Evolutionary conservation across 53 echinoderm and acorn worm species (phyloP).

Genomic region (Paelopatides confundens): DNA sequence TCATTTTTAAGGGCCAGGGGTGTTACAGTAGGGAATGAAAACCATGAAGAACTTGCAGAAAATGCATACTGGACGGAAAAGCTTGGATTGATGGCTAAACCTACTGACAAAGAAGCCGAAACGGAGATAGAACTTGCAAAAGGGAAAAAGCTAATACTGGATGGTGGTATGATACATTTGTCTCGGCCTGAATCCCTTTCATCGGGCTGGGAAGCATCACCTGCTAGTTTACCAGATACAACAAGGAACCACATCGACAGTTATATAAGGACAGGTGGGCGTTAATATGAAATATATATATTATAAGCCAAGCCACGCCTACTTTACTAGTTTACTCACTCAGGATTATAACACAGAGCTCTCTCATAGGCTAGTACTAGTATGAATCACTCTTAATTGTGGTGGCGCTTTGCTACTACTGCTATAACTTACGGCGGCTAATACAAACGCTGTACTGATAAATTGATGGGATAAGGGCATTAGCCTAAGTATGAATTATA

Average conservation of each 20-base stretch:
- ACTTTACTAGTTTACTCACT: too few species aligned
- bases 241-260: background rate
- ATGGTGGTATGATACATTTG: conserved; percentile 62
- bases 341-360: too few species aligned
- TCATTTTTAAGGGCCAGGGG: conserved; percentile 55
- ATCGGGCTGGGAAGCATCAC: conserved; percentile 66
- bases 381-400: too few species aligned
- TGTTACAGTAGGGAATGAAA: conserved; percentile 49
- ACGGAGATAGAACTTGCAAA: conserved; percentile 38
- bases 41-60: conserved; percentile 54
- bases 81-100: conserved; percentile 54
- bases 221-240: conserved; percentile 30
- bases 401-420: too few species aligned
- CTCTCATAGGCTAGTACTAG: too few species aligned
- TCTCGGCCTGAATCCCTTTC: conserved; percentile 65
- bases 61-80: conserved; percentile 72
- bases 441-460: too few species aligned
- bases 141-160: conserved; percentile 51
- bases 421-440: too few species aligned
- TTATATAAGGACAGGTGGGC: conserved; percentile 42
- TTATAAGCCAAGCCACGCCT: too few species aligned
- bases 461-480: too few species aligned
- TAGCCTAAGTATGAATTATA: too few species aligned
- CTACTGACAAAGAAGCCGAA: conserved; percentile 53
- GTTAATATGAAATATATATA: too few species aligned